Evolutionary conservation across 2,113 vertebrate genomes (phyloP), one percentile per base, ranked within the genome.

Genomic region (Myiozetetes cayanensis): DNA sequence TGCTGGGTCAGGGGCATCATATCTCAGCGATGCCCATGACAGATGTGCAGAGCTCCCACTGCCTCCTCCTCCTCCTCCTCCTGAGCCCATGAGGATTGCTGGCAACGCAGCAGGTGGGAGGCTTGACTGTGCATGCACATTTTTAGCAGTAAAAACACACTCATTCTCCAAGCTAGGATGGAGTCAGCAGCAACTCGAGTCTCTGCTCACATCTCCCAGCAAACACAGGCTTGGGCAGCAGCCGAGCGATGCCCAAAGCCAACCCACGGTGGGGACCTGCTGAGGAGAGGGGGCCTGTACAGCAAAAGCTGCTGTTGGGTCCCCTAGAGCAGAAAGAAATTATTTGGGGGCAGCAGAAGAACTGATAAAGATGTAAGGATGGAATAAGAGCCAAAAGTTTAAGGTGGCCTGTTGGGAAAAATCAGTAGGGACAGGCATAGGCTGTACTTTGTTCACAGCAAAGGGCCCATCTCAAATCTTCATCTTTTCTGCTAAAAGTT

Each of bases 1-100:
- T 30, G 76, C 84, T 87, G 55, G 23, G 47, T 56, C 67, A 35
- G 23, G 44, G 24, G 20, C 14, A 15, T 41, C 2, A 0, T 1
- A 8, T 44, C 6, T 0, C 61, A 84, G 49, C 35, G 2, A 2
- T 44, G 72, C 24, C 59, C 67, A 14, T 0, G 1, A 1, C 7
- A 52, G 66, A 22, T 55, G 35, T 22, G 52, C 65, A 81, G 50
- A 41, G 86, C 89, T 76, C n/a, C 9, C 15, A 12, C 46, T 59
- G 37, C 84, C 68, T 8, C 58, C 24, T 10, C 59, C 62, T 73
- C 20, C 77, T 65, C 20, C 77, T 65, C 67, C 77, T 25, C 66
- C 83, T 2, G 1, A 73, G 1, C 28, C 65, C 78, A 4, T 0
- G 46, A 53, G 68, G n/a, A 24, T 23, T 3, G 3, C 39, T 0